These are phyloP conservation scores for Zaprionus africanus DNA, from an alignment of 1,140 invertebrate genomes.

Conservation along the genomic window DNA sequence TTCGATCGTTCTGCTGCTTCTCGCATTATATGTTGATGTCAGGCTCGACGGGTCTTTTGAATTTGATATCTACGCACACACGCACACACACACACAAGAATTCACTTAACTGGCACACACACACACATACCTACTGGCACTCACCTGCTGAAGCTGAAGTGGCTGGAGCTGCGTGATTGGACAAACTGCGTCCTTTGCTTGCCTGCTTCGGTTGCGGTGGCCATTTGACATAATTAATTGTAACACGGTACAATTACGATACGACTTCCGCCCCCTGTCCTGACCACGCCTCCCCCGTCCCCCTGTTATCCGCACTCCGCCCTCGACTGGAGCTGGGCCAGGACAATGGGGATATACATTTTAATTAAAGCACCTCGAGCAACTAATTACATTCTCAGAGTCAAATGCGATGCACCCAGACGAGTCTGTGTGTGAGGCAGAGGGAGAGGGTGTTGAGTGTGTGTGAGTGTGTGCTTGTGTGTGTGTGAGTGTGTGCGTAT, in stretches of 20 bases:
- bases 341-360: slow-evolving; percentile 81
- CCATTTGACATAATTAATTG: slow-evolving; percentile 81
- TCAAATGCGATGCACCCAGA: slow-evolving; percentile 32
- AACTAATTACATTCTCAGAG: slow-evolving; percentile 75
- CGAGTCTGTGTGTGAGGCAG: slow-evolving; percentile 13
- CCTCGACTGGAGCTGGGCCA: slow-evolving; percentile 17
- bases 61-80: slow-evolving; percentile 31
- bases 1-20: neutral
- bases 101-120: neutral
- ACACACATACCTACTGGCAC: neutral
- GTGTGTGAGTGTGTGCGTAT: slow-evolving; percentile 3
- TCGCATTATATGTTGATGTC: slow-evolving; percentile 32
- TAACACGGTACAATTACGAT: slow-evolving; percentile 77
- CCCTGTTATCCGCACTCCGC: no score
- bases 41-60: slow-evolving; percentile 18
- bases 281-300: neutral
- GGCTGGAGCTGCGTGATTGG: slow-evolving; percentile 24
- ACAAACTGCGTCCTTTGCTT: slow-evolving; percentile 19
- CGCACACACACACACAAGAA: slow-evolving; percentile 5
- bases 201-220: slow-evolving; percentile 18
- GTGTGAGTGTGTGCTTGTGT: slow-evolving; percentile 20
- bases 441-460: neutral
- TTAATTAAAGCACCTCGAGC: slow-evolving; percentile 81
- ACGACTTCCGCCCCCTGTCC: slow-evolving; percentile 9
- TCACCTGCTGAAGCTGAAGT: slow-evolving; percentile 18